Percentiles rank a stretch among this genome's conserved stretches.
phyloP scores from a whole-genome alignment of 2,888 invertebrate genomes.

The Physocephala rufipes region DNA sequence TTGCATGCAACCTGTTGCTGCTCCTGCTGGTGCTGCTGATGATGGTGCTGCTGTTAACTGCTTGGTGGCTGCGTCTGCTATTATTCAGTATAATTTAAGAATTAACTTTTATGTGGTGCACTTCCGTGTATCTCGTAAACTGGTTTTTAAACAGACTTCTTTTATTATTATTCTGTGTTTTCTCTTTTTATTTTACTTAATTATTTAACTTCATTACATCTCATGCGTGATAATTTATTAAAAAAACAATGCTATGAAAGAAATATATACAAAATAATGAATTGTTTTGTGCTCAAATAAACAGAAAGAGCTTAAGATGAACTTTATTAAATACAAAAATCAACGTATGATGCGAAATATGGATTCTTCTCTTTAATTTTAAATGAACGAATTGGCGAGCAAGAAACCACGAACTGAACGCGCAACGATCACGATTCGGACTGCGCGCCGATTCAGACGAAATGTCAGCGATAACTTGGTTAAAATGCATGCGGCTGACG shows the following conservation, averaged over 20 bases:
- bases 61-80: too few relatives aligned
- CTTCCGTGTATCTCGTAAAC: constrained; percentile 6
- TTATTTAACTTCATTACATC: background rate
- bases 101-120: too few relatives aligned
- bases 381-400: too few relatives aligned
- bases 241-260: too few relatives aligned
- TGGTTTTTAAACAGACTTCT: background rate
- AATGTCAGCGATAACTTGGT: constrained; percentile 43
- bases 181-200: background rate
- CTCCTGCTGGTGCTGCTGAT: too few relatives aligned
- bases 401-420: constrained; percentile 39
- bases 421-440: constrained; percentile 48
- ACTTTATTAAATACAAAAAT: constrained; percentile 36
- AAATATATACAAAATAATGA: too few relatives aligned
- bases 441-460: constrained; percentile 43
- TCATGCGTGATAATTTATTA: too few relatives aligned
- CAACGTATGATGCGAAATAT: background rate
- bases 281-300: constrained; percentile 15
- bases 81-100: too few relatives aligned
- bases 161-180: background rate
- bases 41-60: background rate
- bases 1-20: background rate
- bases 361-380: too few relatives aligned
- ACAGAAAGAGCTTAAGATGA: constrained; percentile 3
- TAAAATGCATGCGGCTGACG: constrained; percentile 41